These are phyloP conservation scores for Tetrax tetrax DNA, from an alignment of 2,113 vertebrate species.

Conservation along the genomic window DNA sequence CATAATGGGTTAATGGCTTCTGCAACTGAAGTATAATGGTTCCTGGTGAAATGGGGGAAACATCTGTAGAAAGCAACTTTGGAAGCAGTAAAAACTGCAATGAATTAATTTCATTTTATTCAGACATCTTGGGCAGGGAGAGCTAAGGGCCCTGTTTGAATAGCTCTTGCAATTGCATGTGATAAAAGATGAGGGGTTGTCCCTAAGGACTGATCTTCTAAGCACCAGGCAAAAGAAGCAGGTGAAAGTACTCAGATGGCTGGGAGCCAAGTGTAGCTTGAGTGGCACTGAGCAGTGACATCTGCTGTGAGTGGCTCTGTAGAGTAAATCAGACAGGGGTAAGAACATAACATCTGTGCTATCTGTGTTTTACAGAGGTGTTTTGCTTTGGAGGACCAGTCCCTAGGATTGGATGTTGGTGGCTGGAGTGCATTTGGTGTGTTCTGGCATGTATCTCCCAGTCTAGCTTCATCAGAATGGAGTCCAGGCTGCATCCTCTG, in stretches of 20 bases:
- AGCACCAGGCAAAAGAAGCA: not conserved
- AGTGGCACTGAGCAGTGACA: not conserved
- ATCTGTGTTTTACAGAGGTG: not conserved
- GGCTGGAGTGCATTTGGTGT: not conserved
- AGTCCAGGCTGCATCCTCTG: not conserved
- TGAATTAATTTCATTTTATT: slow-evolving; percentile 26
- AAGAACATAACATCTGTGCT: not conserved
- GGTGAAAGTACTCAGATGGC: not conserved
- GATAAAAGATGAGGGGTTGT: not conserved
- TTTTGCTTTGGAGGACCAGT: not conserved
- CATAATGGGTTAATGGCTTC: slow-evolving; percentile 62
- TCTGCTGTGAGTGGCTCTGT: not conserved
- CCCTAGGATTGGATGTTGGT: not conserved
- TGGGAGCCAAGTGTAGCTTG: not conserved
- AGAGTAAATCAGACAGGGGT: not conserved
- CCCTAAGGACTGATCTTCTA: not conserved
- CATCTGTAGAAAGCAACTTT: slow-evolving; percentile 30
- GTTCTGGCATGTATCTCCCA: not conserved
- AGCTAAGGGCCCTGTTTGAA: not conserved
- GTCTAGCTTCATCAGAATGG: not conserved
- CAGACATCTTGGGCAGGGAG: not conserved
- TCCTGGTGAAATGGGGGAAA: slow-evolving; percentile 27
- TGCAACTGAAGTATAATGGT: not conserved
- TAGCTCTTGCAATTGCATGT: not conserved
- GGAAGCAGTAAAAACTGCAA: slow-evolving; percentile 17